A percentile compares a stretch with the other conserved stretches of the same genome.
Conservation (phyloP, 2,797 vertebrate genomes). For the Vultur gryphus region DNA sequence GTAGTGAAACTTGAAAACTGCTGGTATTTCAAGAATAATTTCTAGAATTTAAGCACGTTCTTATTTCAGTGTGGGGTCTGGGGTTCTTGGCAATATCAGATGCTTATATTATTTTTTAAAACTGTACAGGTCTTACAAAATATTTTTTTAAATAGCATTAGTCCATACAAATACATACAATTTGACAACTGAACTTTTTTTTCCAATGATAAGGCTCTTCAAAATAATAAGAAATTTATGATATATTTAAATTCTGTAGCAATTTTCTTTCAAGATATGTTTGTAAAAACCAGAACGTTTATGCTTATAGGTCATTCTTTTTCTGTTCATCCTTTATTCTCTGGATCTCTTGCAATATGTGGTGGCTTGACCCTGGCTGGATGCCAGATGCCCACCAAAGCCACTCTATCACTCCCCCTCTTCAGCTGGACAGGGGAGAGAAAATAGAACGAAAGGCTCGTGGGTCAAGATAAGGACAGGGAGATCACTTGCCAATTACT, state of each 20-base stretch:
- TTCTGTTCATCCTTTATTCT: not conserved
- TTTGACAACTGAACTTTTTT: not conserved
- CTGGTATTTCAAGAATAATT: not conserved
- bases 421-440: too few relatives aligned
- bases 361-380: too few relatives aligned
- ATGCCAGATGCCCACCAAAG: too few relatives aligned
- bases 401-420: too few relatives aligned
- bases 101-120: not conserved
- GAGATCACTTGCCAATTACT: too few relatives aligned
- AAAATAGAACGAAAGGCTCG: too few relatives aligned
- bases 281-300: not conserved
- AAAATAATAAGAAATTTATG: not conserved
- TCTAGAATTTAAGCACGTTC: not conserved
- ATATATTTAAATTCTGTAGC: not conserved
- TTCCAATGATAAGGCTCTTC: rapidly evolving
- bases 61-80: not conserved
- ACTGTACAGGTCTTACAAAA: not conserved
- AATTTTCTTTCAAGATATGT: not conserved
- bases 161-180: not conserved
- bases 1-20: not conserved
- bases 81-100: not conserved
- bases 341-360: not conserved
- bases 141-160: not conserved
- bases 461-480: too few relatives aligned
- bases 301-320: not conserved